A percentile compares a stretch with the other conserved stretches of the same genome.
These are phyloP conservation scores for Periparus ater DNA, from an alignment of 2,797 vertebrate species.

Conservation along the genomic window DNA sequence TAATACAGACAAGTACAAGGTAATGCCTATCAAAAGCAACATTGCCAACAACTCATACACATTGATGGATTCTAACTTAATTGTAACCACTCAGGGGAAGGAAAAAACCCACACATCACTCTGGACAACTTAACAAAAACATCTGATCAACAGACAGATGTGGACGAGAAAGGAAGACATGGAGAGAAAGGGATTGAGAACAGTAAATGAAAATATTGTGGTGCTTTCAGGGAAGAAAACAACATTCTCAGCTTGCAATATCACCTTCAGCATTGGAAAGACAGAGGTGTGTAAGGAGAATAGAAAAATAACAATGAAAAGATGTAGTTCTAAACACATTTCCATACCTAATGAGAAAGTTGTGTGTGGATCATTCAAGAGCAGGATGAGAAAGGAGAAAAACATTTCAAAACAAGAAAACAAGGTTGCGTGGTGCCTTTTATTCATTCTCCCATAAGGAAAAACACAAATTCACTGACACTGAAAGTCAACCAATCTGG, in stretches of 20 bases:
- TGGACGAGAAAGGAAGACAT: not conserved
- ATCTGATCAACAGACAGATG: not conserved
- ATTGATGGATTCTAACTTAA: conserved; percentile 64
- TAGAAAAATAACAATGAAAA: not conserved
- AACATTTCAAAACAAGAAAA: not conserved
- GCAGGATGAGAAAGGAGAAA: not conserved
- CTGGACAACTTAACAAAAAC: conserved; percentile 65
- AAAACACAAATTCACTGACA: not conserved
- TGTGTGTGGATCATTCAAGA: not conserved
- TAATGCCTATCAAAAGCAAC: conserved; percentile 66
- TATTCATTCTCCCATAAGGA: not conserved
- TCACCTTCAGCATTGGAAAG: not conserved
- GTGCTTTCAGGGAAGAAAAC: not conserved
- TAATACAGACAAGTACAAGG: conserved; percentile 69
- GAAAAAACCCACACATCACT: conserved; percentile 26
- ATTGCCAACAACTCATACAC: conserved; percentile 65
- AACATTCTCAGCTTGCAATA: not conserved
- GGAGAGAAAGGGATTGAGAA: conserved; percentile 14
- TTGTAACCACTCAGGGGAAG: conserved; percentile 43
- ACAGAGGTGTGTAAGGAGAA: not conserved
- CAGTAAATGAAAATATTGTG: conserved; percentile 8
- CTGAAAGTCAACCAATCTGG: not conserved
- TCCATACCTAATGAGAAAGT: not conserved
- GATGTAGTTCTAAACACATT: not conserved
- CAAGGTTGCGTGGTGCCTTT: not conserved